Evolutionary conservation across 2,113 vertebrate genomes (phyloP), one percentile per base, ranked within the genome.

Genomic region (Oxygymnocypris stewartii): DNA sequence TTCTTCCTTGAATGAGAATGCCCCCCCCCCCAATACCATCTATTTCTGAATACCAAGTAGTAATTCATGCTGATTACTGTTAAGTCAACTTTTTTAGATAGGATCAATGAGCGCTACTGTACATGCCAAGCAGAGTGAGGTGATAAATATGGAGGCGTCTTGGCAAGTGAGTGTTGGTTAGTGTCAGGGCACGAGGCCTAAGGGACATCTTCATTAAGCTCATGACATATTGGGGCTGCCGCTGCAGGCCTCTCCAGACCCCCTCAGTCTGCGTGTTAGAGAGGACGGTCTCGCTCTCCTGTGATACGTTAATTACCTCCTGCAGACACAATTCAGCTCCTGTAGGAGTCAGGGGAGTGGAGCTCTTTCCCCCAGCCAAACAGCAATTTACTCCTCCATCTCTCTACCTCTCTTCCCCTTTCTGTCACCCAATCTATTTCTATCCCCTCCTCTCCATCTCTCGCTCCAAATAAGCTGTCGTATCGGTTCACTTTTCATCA

Each of bases 191-290:
- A 79, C 37, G 7, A 75, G 86, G 42, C 49, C 83, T 83, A 23
- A 18, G 49, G 86, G 86, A 42, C 13, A 37, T 87, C 74, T 83
- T 89, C 61, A 51, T 83, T 87, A 83, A 87, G 84, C 78, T 35
- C 14, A 85, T 87, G 83, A 86, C 86, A 87, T 74, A 83, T 87
- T 85, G 76, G 44, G 73, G 42, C 67, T 85, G 74, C 44, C 23
- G 9, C 54, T 81, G 11, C 31, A 47, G 49, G 25, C 74, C 61
- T 87, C 47, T 23, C 57, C 10, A 82, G 78, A 84, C 44, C 59
- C 16, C 25, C 31, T 54, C 44, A 80, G 67, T 65, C 37, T 84
- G 35, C 18, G 20, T 47, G 54, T 65, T 42, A 59, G 63, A 86
- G 40, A 80, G 44, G 31, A 44, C 7, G 35, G 9, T 14, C 57